These are phyloP conservation scores for Rhinopomastus cyanomelas DNA, from an alignment of 2,113 vertebrate species.

Conservation along the genomic window DNA sequence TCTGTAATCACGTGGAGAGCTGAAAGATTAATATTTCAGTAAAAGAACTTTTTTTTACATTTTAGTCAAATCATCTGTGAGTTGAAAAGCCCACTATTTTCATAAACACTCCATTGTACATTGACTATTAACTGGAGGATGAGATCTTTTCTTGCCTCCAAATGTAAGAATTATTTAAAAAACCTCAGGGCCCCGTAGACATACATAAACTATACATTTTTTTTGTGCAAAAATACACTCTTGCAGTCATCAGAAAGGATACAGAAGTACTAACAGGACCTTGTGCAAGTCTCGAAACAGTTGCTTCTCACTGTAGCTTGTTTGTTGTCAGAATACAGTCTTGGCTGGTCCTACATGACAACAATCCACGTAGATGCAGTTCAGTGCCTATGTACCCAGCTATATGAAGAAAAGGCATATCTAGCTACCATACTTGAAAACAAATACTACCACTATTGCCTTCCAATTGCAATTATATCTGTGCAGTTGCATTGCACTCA, in stretches of 20 bases:
- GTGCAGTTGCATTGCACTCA: not conserved
- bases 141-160: not conserved
- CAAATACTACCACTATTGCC: not conserved
- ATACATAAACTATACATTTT: not conserved
- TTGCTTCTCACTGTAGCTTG: not conserved
- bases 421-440: too few relatives aligned
- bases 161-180: not conserved
- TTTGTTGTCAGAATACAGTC: not conserved
- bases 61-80: not conserved
- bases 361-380: not conserved
- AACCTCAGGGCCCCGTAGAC: not conserved
- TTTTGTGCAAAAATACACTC: not conserved
- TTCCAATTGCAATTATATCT: not conserved
- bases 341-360: not conserved
- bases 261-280: not conserved
- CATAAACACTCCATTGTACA: not conserved
- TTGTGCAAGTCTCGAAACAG: not conserved
- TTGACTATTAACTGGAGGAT: not conserved
- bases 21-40: not conserved
- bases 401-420: not conserved
- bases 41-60: not conserved
- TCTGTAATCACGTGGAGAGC: not conserved
- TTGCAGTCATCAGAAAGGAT: not conserved
- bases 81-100: not conserved
- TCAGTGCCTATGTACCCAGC: not conserved